A percentile compares a stretch with the other conserved stretches of the same genome.
Conservation (phyloP, 2,797 vertebrate species). For the Meda fulgida region DNA sequence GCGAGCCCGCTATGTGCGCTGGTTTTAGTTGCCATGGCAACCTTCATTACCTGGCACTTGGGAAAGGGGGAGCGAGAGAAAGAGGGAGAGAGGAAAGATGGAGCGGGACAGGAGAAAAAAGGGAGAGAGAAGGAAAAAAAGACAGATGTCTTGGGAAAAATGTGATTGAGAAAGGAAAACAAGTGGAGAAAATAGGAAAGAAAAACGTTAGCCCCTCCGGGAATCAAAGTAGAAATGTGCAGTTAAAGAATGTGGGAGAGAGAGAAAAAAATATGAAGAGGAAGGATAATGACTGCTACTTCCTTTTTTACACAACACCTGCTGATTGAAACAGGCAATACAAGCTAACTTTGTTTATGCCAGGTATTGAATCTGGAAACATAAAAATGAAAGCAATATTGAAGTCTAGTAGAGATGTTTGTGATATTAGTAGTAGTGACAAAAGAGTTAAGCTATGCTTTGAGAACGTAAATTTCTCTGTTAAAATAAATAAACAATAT, state of each 20-base stretch:
- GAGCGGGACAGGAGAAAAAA: conserved; percentile 70
- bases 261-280: conserved; percentile 13
- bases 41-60: conserved; percentile 85
- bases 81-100: conserved; percentile 63
- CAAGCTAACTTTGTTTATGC: not conserved
- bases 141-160: conserved; percentile 36
- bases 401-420: not conserved
- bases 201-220: conserved; percentile 32
- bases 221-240: conserved; percentile 20
- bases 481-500: not conserved
- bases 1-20: conserved; percentile 80
- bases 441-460: not conserved
- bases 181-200: conserved; percentile 39
- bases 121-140: conserved; percentile 54
- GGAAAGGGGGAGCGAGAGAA: conserved; percentile 79
- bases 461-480: not conserved
- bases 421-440: not conserved
- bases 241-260: conserved; percentile 22
- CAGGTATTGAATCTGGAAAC: not conserved
- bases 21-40: conserved; percentile 87
- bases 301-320: conserved; percentile 18
- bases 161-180: conserved; percentile 33
- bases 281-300: conserved; percentile 38
- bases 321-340: not conserved
- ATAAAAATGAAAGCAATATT: not conserved